A percentile compares a stretch with the other conserved stretches of the same genome.
These are phyloP conservation scores for Clusia tigrina DNA, from an alignment of 2,888 invertebrate genomes.

Conservation along the genomic window DNA sequence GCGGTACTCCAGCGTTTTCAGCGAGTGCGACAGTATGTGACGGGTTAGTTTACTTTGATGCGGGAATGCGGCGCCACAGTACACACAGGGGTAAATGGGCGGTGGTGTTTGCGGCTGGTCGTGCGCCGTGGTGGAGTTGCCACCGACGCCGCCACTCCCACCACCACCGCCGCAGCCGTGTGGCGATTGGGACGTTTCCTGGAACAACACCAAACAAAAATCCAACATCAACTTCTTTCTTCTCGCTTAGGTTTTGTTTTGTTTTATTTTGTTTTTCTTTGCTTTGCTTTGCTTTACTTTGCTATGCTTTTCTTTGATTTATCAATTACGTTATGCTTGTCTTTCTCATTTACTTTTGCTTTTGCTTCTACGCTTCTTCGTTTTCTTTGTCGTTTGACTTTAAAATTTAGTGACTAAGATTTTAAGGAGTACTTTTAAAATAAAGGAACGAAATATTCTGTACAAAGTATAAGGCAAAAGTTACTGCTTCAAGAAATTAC, in stretches of 20 bases:
- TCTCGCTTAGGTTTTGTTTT: conserved; percentile 37
- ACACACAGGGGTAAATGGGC: conserved; percentile 81
- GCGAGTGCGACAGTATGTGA: conserved; percentile 87
- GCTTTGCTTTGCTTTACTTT: conserved; percentile 18
- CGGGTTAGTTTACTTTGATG: conserved; percentile 91
- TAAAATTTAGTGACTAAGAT: conserved; percentile 24
- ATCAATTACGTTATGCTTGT: no score
- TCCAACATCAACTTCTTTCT: conserved; percentile 87
- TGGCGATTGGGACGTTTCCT: conserved; percentile 78
- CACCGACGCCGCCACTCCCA: conserved; percentile 47
- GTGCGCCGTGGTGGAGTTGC: conserved; percentile 41
- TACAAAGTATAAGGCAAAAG: conserved; percentile 10
- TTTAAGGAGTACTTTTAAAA: conserved; percentile 26
- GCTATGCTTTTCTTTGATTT: conserved; percentile 38
- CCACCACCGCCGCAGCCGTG: conserved; percentile 70
- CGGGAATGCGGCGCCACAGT: conserved; percentile 88
- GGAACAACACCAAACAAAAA: conserved; percentile 83
- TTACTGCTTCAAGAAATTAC: neutral
- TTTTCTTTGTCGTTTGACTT: conserved; percentile 36
- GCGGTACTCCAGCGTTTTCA: conserved; percentile 87
- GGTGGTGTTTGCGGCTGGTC: conserved; percentile 49
- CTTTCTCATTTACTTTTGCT: conserved; percentile 10
- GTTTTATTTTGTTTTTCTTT: conserved; percentile 31
- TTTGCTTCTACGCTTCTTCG: conserved; percentile 31
- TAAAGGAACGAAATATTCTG: conserved; percentile 34